These are phyloP conservation scores for Ispidina picta DNA, from an alignment of 2,797 vertebrate genomes.

Conservation along the genomic window DNA sequence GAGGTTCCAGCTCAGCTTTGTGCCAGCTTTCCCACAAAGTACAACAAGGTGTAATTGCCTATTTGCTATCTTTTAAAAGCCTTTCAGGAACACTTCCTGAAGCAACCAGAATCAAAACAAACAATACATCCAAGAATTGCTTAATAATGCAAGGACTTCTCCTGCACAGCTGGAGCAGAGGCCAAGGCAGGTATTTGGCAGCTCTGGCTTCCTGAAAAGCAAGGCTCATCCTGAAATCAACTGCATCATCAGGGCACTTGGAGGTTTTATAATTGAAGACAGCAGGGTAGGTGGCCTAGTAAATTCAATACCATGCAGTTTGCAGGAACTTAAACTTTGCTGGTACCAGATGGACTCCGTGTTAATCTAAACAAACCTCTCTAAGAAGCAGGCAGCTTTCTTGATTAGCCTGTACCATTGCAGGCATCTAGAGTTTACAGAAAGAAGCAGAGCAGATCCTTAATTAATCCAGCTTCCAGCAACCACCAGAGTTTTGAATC, in stretches of 20 bases:
- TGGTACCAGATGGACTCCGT: slow-evolving; percentile 21
- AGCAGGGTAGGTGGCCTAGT: slow-evolving; percentile 39
- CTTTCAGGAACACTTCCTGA: slow-evolving; percentile 16
- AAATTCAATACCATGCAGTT: slow-evolving; percentile 10
- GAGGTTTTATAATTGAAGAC: slow-evolving; percentile 3
- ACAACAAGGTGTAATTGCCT: not conserved
- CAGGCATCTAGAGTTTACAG: not conserved
- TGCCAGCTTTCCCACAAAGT: slow-evolving; percentile 13
- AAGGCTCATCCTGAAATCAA: slow-evolving; percentile 26
- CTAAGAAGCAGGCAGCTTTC: slow-evolving; percentile 14
- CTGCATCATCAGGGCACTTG: not conserved
- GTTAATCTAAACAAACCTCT: slow-evolving; percentile 51
- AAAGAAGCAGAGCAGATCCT: not conserved
- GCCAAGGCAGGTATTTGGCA: slow-evolving; percentile 50
- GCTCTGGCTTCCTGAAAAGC: slow-evolving; percentile 32
- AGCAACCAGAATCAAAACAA: slow-evolving; percentile 35
- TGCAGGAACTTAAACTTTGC: not conserved
- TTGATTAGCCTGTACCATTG: not conserved
- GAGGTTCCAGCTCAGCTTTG: not conserved
- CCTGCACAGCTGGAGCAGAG: not conserved
- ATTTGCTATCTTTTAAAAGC: slow-evolving; percentile 32
- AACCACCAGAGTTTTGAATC: not conserved
- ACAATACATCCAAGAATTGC: slow-evolving; percentile 26
- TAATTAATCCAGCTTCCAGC: not conserved
- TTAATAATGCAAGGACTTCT: not conserved